A percentile compares a stretch with the other conserved stretches of the same genome.
Evolutionary conservation across 2,888 invertebrate species (phyloP).

Genomic region (Odontocolon sp.): DNA sequence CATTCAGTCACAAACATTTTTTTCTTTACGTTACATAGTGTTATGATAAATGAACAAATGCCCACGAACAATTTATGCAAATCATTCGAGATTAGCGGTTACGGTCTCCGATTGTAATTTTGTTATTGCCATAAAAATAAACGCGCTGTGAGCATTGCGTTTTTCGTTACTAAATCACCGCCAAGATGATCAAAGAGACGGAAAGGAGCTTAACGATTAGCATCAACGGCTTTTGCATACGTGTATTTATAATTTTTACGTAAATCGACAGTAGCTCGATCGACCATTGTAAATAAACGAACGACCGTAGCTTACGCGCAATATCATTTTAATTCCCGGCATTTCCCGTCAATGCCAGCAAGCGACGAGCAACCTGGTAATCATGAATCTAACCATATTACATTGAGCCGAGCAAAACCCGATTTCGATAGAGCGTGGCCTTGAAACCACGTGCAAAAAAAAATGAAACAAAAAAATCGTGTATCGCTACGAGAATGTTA

Average conservation of each 20-base stretch:
- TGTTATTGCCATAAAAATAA: background rate
- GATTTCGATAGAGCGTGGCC: constrained; percentile 34
- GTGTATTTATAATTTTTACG: background rate
- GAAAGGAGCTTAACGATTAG: constrained; percentile 1
- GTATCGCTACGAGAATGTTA: constrained; percentile 59
- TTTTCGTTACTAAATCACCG: no score
- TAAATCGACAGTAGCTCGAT: constrained; percentile 5
- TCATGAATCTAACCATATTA: constrained; percentile 13
- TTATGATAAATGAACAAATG: background rate
- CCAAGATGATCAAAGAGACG: background rate
- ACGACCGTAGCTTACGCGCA: constrained; percentile 19
- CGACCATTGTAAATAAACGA: constrained; percentile 51
- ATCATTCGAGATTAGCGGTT: background rate
- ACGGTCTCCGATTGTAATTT: background rate
- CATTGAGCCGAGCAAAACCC: constrained; percentile 43
- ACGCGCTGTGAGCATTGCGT: no score
- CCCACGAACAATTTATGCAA: constrained; percentile 3
- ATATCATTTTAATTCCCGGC: constrained; percentile 2
- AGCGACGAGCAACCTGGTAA: constrained; percentile 6
- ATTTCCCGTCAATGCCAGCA: constrained; percentile 11
- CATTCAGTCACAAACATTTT: constrained; percentile 42
- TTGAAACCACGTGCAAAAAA: constrained; percentile 5
- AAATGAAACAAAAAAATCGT: constrained; percentile 52
- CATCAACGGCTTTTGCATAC: background rate
- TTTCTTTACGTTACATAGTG: constrained; percentile 51